Evolutionary conservation across 2,888 invertebrate genomes (phyloP), one percentile per base, ranked within the genome.

Genomic region (Dichetophora obliterata): DNA sequence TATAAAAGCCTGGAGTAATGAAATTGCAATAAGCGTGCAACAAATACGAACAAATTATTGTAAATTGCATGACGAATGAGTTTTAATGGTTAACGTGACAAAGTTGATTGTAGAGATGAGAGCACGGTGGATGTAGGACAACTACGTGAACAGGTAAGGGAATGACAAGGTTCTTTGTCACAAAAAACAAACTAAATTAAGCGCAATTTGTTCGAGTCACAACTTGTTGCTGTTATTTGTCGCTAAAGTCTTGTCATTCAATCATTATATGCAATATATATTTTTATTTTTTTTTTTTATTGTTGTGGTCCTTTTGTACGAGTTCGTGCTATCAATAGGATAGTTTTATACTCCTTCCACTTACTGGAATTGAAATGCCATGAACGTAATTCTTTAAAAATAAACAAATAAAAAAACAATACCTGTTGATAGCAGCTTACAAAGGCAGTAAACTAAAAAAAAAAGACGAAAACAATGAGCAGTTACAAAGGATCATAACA

Each of bases 61-160:
- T 80, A 81, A 82, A 82, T 82, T 81, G 81, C 80, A 81, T 81
- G 81, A 82, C 79, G 80, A 82, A 81, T 81, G 80, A 78, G 76
- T 79, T 81, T 81, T 80, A 82, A 81, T 81, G 59, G 61, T 9
- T 37, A 75, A 66, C 52, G 43, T 48, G 57, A 72, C 22, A 34
- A 16, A n/a, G 70, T 59, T 34, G 72, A 59, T 19, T n/a, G 48
- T 5, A 14, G n/a, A 43, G 31, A n/a, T 24, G 16, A 22, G 71
- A 8, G 5, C 11, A 5, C 19, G 19, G n/a, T 5, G 16, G 37
- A 24, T 14, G 16, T 14, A 5, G n/a, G 37, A 16, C 22, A 31
- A 5, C 24, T 1, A 43, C 34, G 37, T 34, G 1, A 24, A 19
- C 70, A 16, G 48, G 69, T 31, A 24, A 43, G 19, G 37, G 59